Evolutionary conservation across 2,888 invertebrate species (phyloP).

Genomic region (Nomada ferruginata): DNA sequence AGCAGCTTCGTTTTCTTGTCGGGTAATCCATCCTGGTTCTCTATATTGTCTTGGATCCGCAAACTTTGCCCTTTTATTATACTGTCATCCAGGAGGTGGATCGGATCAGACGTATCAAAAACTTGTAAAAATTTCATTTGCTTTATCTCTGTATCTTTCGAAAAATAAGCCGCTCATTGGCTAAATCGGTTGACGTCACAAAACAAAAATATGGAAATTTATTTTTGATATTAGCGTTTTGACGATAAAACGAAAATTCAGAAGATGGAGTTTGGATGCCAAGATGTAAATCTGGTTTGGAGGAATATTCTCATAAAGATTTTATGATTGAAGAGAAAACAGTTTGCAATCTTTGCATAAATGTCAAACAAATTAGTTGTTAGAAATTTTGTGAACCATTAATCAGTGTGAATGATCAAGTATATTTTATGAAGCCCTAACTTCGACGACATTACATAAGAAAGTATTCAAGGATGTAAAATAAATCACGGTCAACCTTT

Average conservation of each 20-base stretch:
- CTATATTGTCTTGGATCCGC: constrained; percentile 46
- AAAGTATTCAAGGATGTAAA: background rate
- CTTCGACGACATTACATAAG: background rate
- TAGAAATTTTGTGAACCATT: background rate
- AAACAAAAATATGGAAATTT: too few species aligned
- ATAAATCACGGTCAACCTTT: constrained; percentile 10
- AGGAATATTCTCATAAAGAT: too few species aligned
- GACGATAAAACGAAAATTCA: too few species aligned
- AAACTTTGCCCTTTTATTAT: constrained; percentile 47
- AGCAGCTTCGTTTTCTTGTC: constrained; percentile 36
- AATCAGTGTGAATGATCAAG: background rate
- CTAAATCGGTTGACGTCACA: too few species aligned
- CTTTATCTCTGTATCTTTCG: too few species aligned
- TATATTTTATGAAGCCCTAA: constrained; percentile 3
- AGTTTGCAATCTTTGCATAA: background rate
- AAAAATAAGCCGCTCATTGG: too few species aligned
- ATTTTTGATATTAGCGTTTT: too few species aligned
- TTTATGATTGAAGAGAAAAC: background rate
- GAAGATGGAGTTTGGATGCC: too few species aligned
- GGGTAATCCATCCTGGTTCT: constrained; percentile 55
- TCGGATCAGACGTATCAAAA: background rate
- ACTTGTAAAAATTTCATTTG: constrained; percentile 4
- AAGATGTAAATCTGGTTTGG: too few species aligned
- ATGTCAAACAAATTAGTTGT: background rate
- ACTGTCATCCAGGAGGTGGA: constrained; percentile 2